A percentile compares a stretch with the other conserved stretches of the same genome.
Conservation (phyloP, 2,888 invertebrate genomes). For the Eulithis prunata region DNA sequence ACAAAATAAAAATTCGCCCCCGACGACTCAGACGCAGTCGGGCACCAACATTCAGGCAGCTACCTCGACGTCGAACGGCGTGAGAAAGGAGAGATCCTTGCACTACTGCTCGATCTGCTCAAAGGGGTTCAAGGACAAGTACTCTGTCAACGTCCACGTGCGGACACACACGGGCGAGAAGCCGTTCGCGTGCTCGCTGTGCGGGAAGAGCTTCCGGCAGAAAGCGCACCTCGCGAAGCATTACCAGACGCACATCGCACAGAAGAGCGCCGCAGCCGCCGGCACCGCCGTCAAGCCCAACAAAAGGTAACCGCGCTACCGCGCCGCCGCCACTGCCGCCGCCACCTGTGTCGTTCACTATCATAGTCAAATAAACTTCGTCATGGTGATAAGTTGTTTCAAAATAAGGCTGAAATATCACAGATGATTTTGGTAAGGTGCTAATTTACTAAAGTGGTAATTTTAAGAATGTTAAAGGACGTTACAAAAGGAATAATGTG, state of each 20-base stretch:
- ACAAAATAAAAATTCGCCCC: conserved; percentile 80
- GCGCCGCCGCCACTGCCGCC: conserved; percentile 19
- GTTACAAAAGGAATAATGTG: conserved; percentile 61
- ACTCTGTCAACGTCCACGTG: conserved; percentile 98
- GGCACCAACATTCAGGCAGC: conserved; percentile 77
- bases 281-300: conserved; percentile 84
- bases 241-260: conserved; percentile 96
- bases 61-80: conserved; percentile 88
- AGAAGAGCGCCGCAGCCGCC: conserved; percentile 89
- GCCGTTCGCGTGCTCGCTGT: conserved; percentile 97
- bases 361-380: conserved; percentile 78
- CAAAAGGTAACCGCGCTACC: conserved; percentile 74
- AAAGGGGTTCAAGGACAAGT: conserved; percentile 97
- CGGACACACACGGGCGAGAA: conserved; percentile 99
- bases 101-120: conserved; percentile 97
- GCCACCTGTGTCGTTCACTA: conserved; percentile 45
- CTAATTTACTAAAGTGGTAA: conserved; percentile 71
- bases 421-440: conserved; percentile 82
- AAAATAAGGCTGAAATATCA: conserved; percentile 81
- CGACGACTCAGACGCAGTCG: conserved; percentile 64
- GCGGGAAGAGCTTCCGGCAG: conserved; percentile 96
- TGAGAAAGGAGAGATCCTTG: conserved; percentile 93
- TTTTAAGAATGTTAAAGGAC: conserved; percentile 68
- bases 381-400: conserved; percentile 72
- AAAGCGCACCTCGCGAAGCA: conserved; percentile 97